phyloP scores from a whole-genome alignment of 2,888 invertebrate genomes.

The Cyrtodaria siliqua region DNA sequence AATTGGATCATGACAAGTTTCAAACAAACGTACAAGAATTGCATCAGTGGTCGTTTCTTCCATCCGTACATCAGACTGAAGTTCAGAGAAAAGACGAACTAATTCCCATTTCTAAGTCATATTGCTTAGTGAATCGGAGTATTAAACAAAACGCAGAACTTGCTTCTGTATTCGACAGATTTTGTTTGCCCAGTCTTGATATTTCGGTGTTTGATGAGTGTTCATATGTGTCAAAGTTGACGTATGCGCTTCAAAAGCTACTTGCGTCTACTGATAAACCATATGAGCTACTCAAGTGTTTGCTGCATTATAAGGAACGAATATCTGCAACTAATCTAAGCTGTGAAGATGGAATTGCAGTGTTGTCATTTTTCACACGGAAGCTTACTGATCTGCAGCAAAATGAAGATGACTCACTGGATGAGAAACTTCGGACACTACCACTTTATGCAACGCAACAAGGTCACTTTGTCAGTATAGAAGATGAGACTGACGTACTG shows the following conservation, averaged over 20 bases:
- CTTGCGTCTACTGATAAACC: not conserved
- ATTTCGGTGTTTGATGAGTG: not conserved
- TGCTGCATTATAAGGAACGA: not conserved
- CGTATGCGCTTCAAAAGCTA: not conserved
- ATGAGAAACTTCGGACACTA: not conserved
- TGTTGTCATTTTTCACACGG: not conserved
- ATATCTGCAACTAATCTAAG: not conserved
- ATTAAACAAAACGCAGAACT: not conserved
- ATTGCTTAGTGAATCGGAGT: not conserved
- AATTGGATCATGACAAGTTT: not conserved
- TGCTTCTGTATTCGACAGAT: not conserved
- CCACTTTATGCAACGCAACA: not conserved
- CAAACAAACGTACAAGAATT: not conserved
- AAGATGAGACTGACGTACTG: slow-evolving; percentile 5
- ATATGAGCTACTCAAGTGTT: not conserved
- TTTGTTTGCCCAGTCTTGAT: not conserved
- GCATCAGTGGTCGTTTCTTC: not conserved
- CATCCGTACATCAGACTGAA: not conserved
- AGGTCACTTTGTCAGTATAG: slow-evolving; percentile 4
- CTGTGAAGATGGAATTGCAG: not conserved
- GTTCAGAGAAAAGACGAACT: too few species aligned
- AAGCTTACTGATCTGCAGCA: not conserved
- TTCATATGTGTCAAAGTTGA: too few species aligned
- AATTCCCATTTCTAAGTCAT: too few species aligned
- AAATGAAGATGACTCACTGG: not conserved